phyloP scores from a whole-genome alignment of 2,888 invertebrate genomes.

The Amitus sp. region DNA sequence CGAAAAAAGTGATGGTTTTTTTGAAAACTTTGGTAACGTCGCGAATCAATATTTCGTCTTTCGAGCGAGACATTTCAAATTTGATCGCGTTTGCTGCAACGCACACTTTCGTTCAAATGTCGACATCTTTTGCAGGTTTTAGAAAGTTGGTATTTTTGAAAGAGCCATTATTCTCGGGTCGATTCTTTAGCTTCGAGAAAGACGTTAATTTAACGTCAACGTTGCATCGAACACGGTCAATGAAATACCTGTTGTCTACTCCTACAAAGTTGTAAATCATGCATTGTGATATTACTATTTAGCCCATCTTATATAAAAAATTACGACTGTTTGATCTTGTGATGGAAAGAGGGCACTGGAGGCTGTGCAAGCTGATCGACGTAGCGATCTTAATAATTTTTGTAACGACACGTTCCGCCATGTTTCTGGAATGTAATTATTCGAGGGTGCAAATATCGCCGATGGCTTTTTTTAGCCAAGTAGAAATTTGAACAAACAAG shows the following conservation, averaged over 20 bases:
- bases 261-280: constrained; percentile 63
- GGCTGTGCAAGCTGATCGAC: constrained; percentile 2
- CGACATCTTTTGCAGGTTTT: not conserved
- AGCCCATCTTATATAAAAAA: constrained; percentile 61
- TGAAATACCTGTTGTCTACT: constrained; percentile 41
- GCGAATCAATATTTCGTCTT: constrained; percentile 12
- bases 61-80: constrained; percentile 16
- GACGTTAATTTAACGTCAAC: constrained; percentile 1
- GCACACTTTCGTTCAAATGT: too few relatives aligned
- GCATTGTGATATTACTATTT: constrained; percentile 66
- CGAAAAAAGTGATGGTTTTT: not conserved
- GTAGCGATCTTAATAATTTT: constrained; percentile 8
- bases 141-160: not conserved
- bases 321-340: constrained; percentile 44
- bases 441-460: not conserved
- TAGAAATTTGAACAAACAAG: constrained; percentile 1
- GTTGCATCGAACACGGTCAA: constrained; percentile 16
- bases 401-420: constrained; percentile 7
- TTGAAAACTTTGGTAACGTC: constrained; percentile 10
- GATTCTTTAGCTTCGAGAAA: too few relatives aligned
- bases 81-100: constrained; percentile 15
- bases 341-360: constrained; percentile 22
- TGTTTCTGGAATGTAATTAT: constrained; percentile 6
- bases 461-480: not conserved
- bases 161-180: too few relatives aligned